Conservation (phyloP, 2,888 invertebrate species). For the Eupeodes latifasciatus region DNA sequence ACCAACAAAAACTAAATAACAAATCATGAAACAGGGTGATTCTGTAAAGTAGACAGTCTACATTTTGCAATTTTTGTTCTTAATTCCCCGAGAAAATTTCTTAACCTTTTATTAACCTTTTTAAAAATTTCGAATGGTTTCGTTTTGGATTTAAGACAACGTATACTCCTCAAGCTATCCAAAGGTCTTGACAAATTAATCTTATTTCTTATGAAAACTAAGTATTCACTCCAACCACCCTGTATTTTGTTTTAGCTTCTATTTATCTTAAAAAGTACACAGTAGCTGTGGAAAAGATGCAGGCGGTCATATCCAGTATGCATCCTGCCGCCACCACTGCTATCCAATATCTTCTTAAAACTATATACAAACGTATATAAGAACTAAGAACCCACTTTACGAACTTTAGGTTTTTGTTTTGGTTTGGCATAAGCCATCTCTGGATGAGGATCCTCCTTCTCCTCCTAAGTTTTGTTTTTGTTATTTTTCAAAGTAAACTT, state of each 20-base stretch:
- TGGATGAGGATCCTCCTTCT: neutral
- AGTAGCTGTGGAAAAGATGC: conserved; percentile 59
- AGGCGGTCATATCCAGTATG: conserved; percentile 62
- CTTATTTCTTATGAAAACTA: too few species aligned
- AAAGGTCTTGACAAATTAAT: too few species aligned
- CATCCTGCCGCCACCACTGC: neutral
- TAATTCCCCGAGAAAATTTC: too few species aligned
- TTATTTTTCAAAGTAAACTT: conserved; percentile 14
- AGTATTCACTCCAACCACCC: neutral
- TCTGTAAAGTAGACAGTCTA: too few species aligned
- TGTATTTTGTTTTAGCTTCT: conserved; percentile 1
- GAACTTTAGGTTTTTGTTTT: conserved; percentile 26
- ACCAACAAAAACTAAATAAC: neutral
- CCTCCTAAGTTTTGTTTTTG: neutral
- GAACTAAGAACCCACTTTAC: neutral
- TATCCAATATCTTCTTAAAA: conserved; percentile 23
- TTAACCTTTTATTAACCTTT: too few species aligned
- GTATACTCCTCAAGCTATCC: too few species aligned
- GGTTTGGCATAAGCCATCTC: conserved; percentile 28
- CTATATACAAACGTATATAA: neutral
- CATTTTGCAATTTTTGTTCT: too few species aligned
- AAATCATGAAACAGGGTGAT: conserved; percentile 1
- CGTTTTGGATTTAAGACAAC: too few species aligned
- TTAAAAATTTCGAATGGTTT: too few species aligned
- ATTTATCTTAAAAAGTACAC: conserved; percentile 57